Base-by-base conservation (phyloP, 2,797 vertebrate species). In the Pseudochaenichthys georgianus region DNA sequence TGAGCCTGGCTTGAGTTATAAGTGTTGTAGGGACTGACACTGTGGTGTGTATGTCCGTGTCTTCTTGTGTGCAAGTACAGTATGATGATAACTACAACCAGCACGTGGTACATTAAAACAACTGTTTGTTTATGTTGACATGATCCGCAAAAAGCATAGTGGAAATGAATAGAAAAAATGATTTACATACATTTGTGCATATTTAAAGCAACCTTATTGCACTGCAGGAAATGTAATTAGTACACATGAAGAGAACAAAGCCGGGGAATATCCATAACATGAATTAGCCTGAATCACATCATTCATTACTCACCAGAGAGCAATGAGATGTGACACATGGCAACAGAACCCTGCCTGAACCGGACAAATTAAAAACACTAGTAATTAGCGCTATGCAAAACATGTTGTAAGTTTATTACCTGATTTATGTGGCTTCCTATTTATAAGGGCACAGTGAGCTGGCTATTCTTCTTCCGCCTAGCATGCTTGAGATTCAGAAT, bases 371-470 rank as follows among this genome's bases (percentile, higher is more conserved):
- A 95, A 95, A 94, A 95, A 93, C 93, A 93, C 87, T 90, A 92
- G 92, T 95, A 95, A 95, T 95, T 95, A 95, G 94, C 91, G 77
- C 92, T 90, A 94, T 94, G 94, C 94, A 95, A 94, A 95, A 94
- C 93, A 94, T 91, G 92, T 88, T 92, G 88, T 87, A 93, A 90
- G 91, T 94, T 94, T 95, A 95, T 94, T 93, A 94, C 93, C 92
- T 95, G 95, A 95, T 95, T 96, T 94, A 95, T 95, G 92, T 90
- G 84, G 89, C 89, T 92, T 92, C 89, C 90, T 88, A 90, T 94
- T 94, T 94, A 92, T 92, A 94, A 94, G 94, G 93, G 91, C 93
- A 92, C 66, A 66, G 79, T 42, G 84, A 89, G 88, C 83, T 42
- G 73, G 91, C 90, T 82, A 95, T 95, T 90, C 83, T 85, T 96